A percentile compares a stretch with the other conserved stretches of the same genome.
phyloP scores from a whole-genome alignment of 1,140 invertebrate species.

The Tetragnatha versicolor region DNA sequence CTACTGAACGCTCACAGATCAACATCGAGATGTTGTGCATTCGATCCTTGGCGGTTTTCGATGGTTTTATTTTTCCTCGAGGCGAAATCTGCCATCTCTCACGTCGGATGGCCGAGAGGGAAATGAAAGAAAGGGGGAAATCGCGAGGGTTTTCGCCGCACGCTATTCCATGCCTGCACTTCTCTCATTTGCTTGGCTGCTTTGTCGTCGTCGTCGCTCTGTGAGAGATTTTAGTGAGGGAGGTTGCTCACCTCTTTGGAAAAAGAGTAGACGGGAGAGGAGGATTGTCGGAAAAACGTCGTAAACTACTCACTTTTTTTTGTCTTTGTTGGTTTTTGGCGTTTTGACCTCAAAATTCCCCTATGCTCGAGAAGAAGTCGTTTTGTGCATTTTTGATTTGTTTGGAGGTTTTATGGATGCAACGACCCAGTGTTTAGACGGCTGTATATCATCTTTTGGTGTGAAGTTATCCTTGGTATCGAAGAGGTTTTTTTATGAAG shows the following conservation, averaged over 20 bases:
- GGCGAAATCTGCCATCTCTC: no score
- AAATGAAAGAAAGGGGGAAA: no score
- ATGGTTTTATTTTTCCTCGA: no score
- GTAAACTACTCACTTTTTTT: slow-evolving; percentile 1
- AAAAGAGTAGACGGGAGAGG: slow-evolving; percentile 12
- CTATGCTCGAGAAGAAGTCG: no score
- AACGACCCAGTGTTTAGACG: background rate
- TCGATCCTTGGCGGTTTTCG: no score
- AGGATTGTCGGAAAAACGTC: slow-evolving; percentile 33
- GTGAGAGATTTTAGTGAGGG: background rate
- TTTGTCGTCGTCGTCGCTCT: background rate
- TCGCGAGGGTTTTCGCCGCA: no score
- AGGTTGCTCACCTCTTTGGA: slow-evolving; percentile 22
- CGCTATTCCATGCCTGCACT: background rate
- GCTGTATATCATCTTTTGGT: background rate
- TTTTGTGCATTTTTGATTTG: no score
- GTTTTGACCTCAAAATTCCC: slow-evolving; percentile 9
- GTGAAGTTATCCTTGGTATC: background rate
- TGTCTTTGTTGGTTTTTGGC: slow-evolving; percentile 12
- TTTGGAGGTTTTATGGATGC: no score
- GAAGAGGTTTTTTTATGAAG: background rate
- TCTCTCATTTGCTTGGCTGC: slow-evolving; percentile 8
- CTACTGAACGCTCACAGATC: no score
- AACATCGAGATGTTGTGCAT: no score
- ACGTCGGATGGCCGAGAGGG: no score